Evolutionary conservation across 2,113 vertebrate species (phyloP).

Genomic region (Aix galericulata): DNA sequence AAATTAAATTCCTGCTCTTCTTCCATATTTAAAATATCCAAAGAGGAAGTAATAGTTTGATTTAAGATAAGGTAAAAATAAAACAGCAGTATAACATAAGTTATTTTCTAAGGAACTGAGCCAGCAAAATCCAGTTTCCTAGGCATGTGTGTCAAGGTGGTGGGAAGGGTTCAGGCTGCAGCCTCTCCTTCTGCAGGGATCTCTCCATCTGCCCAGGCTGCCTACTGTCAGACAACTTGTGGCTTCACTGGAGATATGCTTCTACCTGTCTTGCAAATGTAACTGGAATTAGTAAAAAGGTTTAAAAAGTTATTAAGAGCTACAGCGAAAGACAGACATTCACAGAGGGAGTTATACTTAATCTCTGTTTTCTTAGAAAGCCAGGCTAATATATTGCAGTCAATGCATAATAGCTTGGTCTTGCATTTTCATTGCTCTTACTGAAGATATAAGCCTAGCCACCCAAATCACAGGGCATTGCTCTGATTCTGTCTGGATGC

Average conservation of each 20-base stretch:
- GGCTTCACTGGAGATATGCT: neutral
- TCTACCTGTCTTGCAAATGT: neutral
- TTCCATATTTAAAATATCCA: neutral
- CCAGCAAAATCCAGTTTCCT: neutral
- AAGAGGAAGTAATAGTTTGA: neutral
- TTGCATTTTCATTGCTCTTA: neutral
- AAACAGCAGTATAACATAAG: neutral
- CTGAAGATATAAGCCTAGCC: neutral
- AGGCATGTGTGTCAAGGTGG: neutral
- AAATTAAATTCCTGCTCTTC: neutral
- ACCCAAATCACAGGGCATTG: neutral
- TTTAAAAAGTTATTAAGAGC: neutral
- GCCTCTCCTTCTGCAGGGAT: neutral
- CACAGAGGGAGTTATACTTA: fast-evolving
- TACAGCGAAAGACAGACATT: neutral
- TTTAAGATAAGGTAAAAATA: neutral
- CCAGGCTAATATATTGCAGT: neutral
- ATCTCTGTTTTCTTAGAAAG: neutral
- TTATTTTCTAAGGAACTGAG: neutral
- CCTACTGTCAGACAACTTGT: neutral
- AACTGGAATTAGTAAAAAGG: neutral
- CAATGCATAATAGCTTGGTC: neutral
- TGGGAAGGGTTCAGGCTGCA: neutral
- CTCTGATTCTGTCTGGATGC: neutral
- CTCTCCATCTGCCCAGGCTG: neutral